Base-by-base conservation (phyloP, 2,113 vertebrate genomes). In the Plecturocebus donacophilus region DNA sequence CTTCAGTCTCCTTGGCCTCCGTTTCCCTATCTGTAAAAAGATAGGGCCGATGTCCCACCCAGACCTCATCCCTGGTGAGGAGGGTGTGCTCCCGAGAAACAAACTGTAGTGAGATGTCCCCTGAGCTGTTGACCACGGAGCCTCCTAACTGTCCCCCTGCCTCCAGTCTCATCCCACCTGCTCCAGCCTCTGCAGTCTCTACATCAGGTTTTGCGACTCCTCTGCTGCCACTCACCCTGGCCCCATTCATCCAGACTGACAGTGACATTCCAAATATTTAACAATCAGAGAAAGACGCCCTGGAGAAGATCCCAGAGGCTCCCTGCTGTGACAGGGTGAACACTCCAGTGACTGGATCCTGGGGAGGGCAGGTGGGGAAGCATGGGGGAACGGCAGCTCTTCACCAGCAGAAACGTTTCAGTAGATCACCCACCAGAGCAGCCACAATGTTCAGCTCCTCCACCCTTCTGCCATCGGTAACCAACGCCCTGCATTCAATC, bases 341-440 rank as follows among this genome's bases (percentile, higher is more conserved):
- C 52, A 23, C 23, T 64, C 40, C 11, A 27, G 56, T 47, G 27
- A 14, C 58, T 10, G 8, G 45, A 42, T 61, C 40, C 0, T 1
- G 10, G 40, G 47, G 13, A 3, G 9, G 2, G 1, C 1, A 2
- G 7, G 0, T 2, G 7, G 49, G 64, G 23, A 38, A 27, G 23
- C 45, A 11, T 17, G 4, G 49, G 1, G 42, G 79, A 42, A 21
- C 25, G 10, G n/a, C 2, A 0, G 9, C 64, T 49, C 76, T 20
- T 21, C 3, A 4, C 23, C 19, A 8, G 5, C 0, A 10, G 2
- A 45, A 47, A 6, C 1, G 11, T 80, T 70, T 87, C 58, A 58
- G 4, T 5, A 3, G 11, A 16, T 58, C 3, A 10, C 11, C 32
- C 2, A 1, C 6, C 0, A 1, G 47, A 30, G 11, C 32, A 90